phyloP scores from a whole-genome alignment of 1,140 invertebrate species.

The Sinella curviseta region DNA sequence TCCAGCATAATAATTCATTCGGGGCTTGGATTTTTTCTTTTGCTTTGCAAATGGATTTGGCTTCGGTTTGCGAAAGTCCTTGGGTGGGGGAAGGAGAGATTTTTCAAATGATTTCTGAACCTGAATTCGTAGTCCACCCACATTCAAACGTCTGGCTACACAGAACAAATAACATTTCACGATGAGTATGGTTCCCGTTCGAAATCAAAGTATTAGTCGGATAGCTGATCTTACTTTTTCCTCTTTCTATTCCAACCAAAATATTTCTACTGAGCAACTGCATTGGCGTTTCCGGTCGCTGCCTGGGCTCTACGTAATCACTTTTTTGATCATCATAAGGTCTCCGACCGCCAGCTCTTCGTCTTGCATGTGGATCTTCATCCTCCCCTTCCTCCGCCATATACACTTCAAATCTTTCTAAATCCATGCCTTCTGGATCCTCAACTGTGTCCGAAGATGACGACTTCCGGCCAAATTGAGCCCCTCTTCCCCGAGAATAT shows the following conservation, averaged over 20 bases:
- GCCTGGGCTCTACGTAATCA: no score
- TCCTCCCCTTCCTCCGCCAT: no score
- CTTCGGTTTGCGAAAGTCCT: background rate
- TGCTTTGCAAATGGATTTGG: background rate
- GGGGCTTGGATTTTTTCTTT: background rate
- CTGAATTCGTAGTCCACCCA: background rate
- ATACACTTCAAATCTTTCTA: no score
- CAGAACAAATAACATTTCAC: background rate
- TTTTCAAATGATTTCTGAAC: background rate
- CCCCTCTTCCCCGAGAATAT: no score
- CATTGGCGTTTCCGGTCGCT: background rate
- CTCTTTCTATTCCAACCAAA: background rate
- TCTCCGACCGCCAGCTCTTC: no score
- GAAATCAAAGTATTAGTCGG: background rate
- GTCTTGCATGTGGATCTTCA: no score
- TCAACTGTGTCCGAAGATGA: no score
- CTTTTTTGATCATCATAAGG: no score
- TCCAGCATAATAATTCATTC: background rate
- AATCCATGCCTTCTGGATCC: no score
- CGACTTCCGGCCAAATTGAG: no score
- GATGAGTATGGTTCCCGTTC: background rate
- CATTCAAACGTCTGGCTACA: background rate
- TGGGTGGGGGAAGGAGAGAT: background rate
- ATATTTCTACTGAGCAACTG: background rate
- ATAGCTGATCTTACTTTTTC: background rate